Evolutionary conservation across 2,797 vertebrate genomes (phyloP), one percentile per base, ranked within the genome.

Genomic region (Fringilla coelebs): DNA sequence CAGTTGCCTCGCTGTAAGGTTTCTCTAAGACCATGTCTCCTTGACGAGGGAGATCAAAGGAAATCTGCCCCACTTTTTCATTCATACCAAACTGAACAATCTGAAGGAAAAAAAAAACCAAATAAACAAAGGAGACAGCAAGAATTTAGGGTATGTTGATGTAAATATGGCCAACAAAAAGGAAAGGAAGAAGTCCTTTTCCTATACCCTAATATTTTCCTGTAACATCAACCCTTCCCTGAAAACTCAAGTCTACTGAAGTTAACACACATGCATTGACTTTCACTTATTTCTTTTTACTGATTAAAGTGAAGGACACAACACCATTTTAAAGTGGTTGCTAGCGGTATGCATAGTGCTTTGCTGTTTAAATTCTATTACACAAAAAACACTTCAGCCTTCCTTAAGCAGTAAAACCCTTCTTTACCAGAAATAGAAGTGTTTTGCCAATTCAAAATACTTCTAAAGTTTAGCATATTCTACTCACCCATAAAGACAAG

Each of bases 41-140:
- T 97, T 99, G 98, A 12, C 99, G 98, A 2, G 99, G 99, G 4
- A 99, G 98, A 90, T 99, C 99, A 49, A 99, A 99, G 78, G 99
- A 99, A 70, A 99, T 99, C 97, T 99, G 99, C 10, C 99, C 99
- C 58, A 99, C 99, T 96, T 99, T 99, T 11, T 98, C 97, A 71
- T 99, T 99, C 99, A 99, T 99, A 62, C 99, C 99, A 49, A 99
- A 99, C 97, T 99, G 99, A 75, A 99, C 99, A 31, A 99, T 99
- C 99, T 99, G 98, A n/a, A 80, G 19, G 0, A 1, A 5, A 13
- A 38, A 28, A 29, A 43, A 49, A 19, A 19, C 8, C 25, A 52
- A 79, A 29, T 40, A 40, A 61, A 10, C 17, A 43, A 75, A 45
- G 10, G 9, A 45, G 8, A 61, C 0, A 29, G 32, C 34, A 63